Percentiles rank a stretch among this genome's conserved stretches.
Conservation (phyloP, 2,113 vertebrate genomes). For the Seriola quinqueradiata region DNA sequence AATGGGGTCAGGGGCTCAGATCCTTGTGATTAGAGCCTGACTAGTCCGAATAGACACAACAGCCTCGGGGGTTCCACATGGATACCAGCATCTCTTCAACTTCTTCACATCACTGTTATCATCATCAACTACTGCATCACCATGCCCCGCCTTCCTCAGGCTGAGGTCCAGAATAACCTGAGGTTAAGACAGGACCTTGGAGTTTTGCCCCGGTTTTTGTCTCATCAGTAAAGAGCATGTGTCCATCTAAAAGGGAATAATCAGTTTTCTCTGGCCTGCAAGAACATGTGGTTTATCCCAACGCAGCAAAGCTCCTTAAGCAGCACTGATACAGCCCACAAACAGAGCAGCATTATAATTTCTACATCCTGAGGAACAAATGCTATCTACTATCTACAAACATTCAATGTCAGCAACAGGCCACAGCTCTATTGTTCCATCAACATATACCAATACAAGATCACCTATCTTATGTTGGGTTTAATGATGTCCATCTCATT, state of each 20-base stretch:
- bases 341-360: conserved; percentile 1
- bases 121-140: not conserved
- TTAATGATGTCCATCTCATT: not conserved
- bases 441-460: not conserved
- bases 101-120: conserved; percentile 7
- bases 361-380: not conserved
- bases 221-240: not conserved
- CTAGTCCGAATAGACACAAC: conserved; percentile 47
- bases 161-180: not conserved
- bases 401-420: not conserved
- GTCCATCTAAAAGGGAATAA: not conserved
- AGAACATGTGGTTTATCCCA: not conserved
- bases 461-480: not conserved
- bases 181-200: not conserved
- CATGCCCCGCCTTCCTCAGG: not conserved
- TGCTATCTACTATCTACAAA: not conserved
- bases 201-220: not conserved
- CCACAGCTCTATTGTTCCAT: not conserved
- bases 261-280: not conserved
- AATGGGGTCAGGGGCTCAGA: conserved; percentile 40
- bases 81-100: conserved; percentile 4
- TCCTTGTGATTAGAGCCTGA: conserved; percentile 58
- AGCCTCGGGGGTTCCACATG: conserved; percentile 37
- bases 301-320: not conserved
- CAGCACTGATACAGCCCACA: not conserved